Percentiles rank a stretch among this genome's conserved stretches.
These are phyloP conservation scores for Lasioglossum vierecki DNA, from an alignment of 2,888 invertebrate genomes.

Conservation along the genomic window DNA sequence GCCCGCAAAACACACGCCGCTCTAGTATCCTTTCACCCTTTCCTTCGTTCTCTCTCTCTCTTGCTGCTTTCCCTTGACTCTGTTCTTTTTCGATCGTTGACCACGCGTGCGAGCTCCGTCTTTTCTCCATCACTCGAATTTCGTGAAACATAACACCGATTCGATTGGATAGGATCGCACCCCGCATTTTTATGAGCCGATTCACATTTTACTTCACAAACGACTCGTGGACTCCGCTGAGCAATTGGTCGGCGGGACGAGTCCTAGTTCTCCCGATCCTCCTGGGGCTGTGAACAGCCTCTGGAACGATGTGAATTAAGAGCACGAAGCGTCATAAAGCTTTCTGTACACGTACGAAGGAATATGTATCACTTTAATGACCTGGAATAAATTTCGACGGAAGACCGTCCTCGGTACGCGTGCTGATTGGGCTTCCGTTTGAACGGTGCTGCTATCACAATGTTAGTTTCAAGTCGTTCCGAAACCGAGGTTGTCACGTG, in stretches of 20 bases:
- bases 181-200: conserved; percentile 9
- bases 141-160: conserved; percentile 13
- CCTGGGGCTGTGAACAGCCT: neutral
- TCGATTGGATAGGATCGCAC: neutral
- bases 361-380: conserved; percentile 13
- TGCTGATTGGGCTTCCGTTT: neutral
- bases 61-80: too few species aligned
- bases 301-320: neutral
- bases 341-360: conserved; percentile 1
- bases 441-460: neutral
- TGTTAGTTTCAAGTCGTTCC: neutral
- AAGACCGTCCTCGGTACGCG: neutral
- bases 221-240: neutral
- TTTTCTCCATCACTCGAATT: neutral
- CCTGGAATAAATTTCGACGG: neutral
- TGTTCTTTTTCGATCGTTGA: neutral
- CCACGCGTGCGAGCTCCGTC: neutral
- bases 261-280: neutral
- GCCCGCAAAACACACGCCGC: conserved; percentile 30
- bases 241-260: neutral
- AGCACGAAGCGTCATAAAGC: neutral
- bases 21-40: conserved; percentile 9
- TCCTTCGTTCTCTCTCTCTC: neutral
- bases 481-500: neutral
- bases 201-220: neutral